Base-by-base conservation (phyloP, 2,113 vertebrate genomes). In the Peromyscus polionotus region DNA sequence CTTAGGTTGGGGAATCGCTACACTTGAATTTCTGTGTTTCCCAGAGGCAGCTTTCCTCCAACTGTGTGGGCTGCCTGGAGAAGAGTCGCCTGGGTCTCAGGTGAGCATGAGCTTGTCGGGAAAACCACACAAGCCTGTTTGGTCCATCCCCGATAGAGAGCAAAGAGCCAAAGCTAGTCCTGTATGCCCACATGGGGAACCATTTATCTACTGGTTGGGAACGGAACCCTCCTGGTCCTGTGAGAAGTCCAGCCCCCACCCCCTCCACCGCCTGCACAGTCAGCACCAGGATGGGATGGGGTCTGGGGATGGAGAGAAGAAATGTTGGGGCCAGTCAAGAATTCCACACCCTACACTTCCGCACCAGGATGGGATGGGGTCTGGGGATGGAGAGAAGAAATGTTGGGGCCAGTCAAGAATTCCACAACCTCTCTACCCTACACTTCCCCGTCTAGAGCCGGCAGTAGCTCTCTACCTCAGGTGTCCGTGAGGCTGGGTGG, bases 241-340 rank as follows among this genome's bases (percentile, higher is more conserved):
- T 3, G 11, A 42, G 10, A 39, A 42, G 42, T 42, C 42, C 42
- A 42, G 42, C 42, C 42, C 42, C 42, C 42, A 3, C 42, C 42
- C 42, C 42, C 42, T 0, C 42, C 42, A 0, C 42, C 42, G 3
- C 42, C 42, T 3, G 3, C 42, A 7, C 0, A 7, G 45, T 45
- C 7, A 51, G 51, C 12, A 20, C 26, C 10, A 45, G 63, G 70
- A 77, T 19, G 54, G 42, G 36, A 36, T 2, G 28, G 20, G 20
- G 31, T 77, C 51, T 48, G 14, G 24, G 28, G 39, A 57, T 31
- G 7, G 20, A 61, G 7, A 20, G 31, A 42, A 36, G 48, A 17
- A 26, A 61, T 22, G 20, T 84, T 19, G 11, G 22, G 61, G 20
- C 75, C n/a, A 51, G 73, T 39, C 51, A 73, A 61, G 28, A 94